Percentiles rank a stretch among this genome's conserved stretches.
phyloP scores from a whole-genome alignment of 2,113 vertebrate genomes.

The Engraulis encrasicolus region DNA sequence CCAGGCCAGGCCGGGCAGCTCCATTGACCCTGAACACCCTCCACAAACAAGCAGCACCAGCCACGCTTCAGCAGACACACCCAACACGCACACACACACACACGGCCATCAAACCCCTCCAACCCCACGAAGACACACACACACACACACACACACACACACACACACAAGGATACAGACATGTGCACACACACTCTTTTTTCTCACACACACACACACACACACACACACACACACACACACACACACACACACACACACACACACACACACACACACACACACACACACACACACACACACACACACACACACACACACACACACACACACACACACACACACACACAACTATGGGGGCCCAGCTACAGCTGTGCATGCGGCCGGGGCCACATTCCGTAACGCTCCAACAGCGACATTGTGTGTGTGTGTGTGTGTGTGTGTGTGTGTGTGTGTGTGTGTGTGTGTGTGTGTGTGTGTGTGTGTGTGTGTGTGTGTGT shows the following conservation, averaged over 20 bases:
- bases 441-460: no score
- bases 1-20: slow-evolving; percentile 38
- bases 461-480: no score
- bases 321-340: no score
- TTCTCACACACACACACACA: slow-evolving; percentile 13
- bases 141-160: neutral
- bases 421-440: no score
- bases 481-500: no score
- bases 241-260: slow-evolving; percentile 30
- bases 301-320: neutral
- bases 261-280: slow-evolving; percentile 18
- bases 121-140: slow-evolving; percentile 12
- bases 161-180: neutral
- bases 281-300: neutral
- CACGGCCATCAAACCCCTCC: slow-evolving; percentile 30
- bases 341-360: neutral
- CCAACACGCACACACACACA: slow-evolving; percentile 40
- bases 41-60: slow-evolving; percentile 50
- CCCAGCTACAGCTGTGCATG: slow-evolving; percentile 18
- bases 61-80: slow-evolving; percentile 46
- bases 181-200: no score
- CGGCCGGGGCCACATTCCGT: slow-evolving; percentile 35
- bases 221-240: slow-evolving; percentile 40
- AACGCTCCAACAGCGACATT: slow-evolving; percentile 19
- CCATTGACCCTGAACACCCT: slow-evolving; percentile 55